Base-by-base conservation (phyloP, 2,888 invertebrate species). In the Tetanocera ferruginea region DNA sequence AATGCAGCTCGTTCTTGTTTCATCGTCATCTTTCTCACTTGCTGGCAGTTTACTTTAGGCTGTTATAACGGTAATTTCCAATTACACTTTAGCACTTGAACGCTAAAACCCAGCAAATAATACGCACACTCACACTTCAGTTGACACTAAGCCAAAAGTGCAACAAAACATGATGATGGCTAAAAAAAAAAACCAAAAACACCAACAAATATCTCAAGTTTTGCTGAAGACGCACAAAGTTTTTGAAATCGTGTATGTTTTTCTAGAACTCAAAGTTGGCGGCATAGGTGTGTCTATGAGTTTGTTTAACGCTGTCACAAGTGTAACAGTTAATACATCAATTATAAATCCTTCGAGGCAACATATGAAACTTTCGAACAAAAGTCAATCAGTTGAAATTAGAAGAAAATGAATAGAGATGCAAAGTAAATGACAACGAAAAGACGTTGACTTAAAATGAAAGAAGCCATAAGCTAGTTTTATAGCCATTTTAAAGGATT, bases 281-380 rank as follows among this genome's bases (percentile, higher is more conserved):
- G 60, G 9, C 34, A 19, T 64, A 17, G 28, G 64, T 64, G 34
- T 64, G 64, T 64, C n/a, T 34, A 31, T 4, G 64, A 34, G 6
- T 34, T 19, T 19, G 37, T 66, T 19, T 17, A 60, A 28, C 23
- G 19, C 11, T 23, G 23, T 60, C 57, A 19, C 57, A 28, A 23
- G 57, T 37, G 25, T 72, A 14, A 23, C 67, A 67, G 75, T 75
- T 75, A 66, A 75, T 75, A 67, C 75, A 75, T 75, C 67, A 75
- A 75, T 75, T 75, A 75, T 75, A 66, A 67, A 75, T 66, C 52
- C 55, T 25, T 19, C 34, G 55, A 67, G 67, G 55, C 55, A 67
- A 52, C 75, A 75, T 75, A 66, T 37, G 67, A 75, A 75, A 75
- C 67, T 75, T 75, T 67, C 19, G 66, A 67, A 51, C 51, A 67